Evolutionary conservation across 2,797 vertebrate species (phyloP).

Genomic region (Otolemur crassicaudatus): DNA sequence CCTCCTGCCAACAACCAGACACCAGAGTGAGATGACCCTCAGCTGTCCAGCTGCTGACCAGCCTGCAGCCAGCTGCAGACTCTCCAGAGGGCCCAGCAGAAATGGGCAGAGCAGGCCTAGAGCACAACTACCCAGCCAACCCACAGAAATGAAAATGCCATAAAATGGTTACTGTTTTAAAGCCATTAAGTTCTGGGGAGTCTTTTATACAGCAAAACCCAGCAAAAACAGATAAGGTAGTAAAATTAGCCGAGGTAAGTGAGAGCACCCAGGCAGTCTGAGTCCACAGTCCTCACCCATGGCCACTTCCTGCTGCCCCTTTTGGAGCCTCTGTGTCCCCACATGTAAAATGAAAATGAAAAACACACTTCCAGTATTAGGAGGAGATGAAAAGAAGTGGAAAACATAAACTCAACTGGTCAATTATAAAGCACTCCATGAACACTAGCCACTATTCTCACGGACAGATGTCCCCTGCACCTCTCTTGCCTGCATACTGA

Average conservation of each 20-base stretch:
- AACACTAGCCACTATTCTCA: not conserved
- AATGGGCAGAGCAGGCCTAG: not conserved
- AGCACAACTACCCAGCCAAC: not conserved
- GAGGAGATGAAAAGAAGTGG: not conserved
- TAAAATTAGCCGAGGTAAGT: not conserved
- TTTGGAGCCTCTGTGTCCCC: not conserved
- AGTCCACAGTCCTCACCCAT: not conserved
- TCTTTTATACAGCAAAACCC: not conserved
- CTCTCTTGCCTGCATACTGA: not conserved
- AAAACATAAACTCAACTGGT: not conserved
- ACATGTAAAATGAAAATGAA: not conserved
- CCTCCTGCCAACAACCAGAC: not conserved
- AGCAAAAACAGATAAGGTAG: not conserved
- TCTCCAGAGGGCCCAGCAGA: rapidly evolving
- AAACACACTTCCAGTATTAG: not conserved
- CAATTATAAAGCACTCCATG: not conserved
- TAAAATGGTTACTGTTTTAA: too few relatives aligned
- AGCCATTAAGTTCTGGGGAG: not conserved
- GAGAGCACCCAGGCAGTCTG: not conserved
- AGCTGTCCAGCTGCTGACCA: rapidly evolving
- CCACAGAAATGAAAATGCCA: not conserved
- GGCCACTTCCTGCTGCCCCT: rapidly evolving
- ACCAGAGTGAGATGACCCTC: not conserved
- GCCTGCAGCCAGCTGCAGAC: too few relatives aligned
- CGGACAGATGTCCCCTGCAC: not conserved